phyloP scores from a whole-genome alignment of 2,113 vertebrate genomes.

The Miniopterus natalensis region DNA sequence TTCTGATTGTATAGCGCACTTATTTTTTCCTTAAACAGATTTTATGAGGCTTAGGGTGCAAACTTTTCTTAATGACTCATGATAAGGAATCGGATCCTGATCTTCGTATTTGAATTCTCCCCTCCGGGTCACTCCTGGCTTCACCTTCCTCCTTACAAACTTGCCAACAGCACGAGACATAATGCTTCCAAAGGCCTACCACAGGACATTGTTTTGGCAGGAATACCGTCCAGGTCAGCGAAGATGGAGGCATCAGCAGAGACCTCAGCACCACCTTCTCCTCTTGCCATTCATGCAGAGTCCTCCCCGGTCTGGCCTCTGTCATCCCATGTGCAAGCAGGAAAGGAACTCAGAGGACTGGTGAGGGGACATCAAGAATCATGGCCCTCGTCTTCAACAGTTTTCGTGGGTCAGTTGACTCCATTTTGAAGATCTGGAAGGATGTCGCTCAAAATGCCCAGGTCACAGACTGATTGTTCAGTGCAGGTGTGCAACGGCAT shows the following conservation, averaged over 20 bases:
- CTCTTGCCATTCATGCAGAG: neutral
- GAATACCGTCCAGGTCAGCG: neutral
- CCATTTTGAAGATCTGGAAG: neutral
- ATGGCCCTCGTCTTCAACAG: neutral
- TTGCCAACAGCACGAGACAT: neutral
- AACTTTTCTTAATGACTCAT: conserved; percentile 32
- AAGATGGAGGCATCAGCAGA: neutral
- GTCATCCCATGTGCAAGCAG: neutral
- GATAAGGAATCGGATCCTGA: neutral
- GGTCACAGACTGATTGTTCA: neutral
- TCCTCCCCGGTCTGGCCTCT: neutral
- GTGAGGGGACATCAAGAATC: neutral
- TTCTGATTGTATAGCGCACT: conserved; percentile 54
- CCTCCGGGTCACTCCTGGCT: neutral
- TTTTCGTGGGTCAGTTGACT: neutral
- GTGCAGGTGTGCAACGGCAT: neutral
- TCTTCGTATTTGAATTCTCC: neutral
- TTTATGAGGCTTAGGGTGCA: neutral
- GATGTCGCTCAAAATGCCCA: neutral
- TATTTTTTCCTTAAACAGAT: conserved; percentile 28
- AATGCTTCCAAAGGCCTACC: neutral
- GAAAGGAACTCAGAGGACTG: neutral
- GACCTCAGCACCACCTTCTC: neutral
- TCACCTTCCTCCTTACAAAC: neutral
- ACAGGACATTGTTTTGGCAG: neutral